Conservation (phyloP, 2,888 invertebrate genomes). For the Harmothoe impar region DNA sequence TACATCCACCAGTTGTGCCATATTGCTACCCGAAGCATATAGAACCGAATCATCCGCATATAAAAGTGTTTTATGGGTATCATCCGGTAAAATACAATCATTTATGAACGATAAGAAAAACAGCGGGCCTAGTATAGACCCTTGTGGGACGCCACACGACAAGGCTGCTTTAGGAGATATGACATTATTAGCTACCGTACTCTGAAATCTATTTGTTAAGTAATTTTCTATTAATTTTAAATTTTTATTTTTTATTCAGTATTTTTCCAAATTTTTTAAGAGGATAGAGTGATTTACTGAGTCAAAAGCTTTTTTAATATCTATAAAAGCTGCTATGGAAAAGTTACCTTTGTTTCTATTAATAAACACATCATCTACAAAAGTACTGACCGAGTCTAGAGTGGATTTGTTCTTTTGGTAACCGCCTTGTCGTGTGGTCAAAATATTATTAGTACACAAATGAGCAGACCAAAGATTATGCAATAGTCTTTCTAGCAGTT, state of each 20-base stretch:
- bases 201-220: not conserved
- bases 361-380: not conserved
- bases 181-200: not conserved
- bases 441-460: not conserved
- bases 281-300: not conserved
- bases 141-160: not conserved
- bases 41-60: not conserved
- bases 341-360: not conserved
- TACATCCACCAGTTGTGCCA: not conserved
- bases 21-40: not conserved
- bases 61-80: not conserved
- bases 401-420: not conserved
- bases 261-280: not conserved
- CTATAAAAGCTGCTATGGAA: not conserved
- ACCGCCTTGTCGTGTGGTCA: not conserved
- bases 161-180: not conserved
- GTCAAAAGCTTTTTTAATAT: slow-evolving; percentile 2
- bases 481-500: not conserved
- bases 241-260: not conserved
- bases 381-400: not conserved
- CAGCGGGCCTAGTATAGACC: not conserved
- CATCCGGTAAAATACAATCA: not conserved
- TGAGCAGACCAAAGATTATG: not conserved
- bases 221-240: not conserved
- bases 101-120: not conserved